Base-by-base conservation (phyloP, 2,113 vertebrate species). In the Cyprinodon tularosa region DNA sequence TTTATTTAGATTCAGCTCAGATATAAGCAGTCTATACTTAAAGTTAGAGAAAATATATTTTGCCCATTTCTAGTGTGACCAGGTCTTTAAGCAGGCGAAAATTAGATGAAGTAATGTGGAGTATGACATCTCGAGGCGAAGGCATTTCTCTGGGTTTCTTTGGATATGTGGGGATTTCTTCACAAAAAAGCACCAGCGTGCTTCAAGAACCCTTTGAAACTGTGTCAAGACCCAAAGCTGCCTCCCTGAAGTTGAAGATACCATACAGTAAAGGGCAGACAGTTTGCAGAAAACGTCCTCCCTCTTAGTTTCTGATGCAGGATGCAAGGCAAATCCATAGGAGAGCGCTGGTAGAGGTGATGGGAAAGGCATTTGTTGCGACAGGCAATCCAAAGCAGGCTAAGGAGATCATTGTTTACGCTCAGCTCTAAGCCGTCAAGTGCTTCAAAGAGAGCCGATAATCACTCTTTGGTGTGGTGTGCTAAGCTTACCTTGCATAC, bases 331-430 rank as follows among this genome's bases (percentile, higher is more conserved):
- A 62, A 71, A 38, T 20, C 20, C 0, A 44, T 36, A 70, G 72
- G 71, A 68, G 69, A 59, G 64, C 44, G 12, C 68, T 22, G 40
- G 71, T 59, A 64, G 77, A 89, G 87, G 86, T 69, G 77, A 80
- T 20, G 81, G 80, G 62, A 82, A 68, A 84, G 77, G 81, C 78
- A 53, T 90, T 91, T 68, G 87, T 90, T 93, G 94, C 94, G 91
- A 93, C 86, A 91, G 92, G 93, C 94, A 95, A 94, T 95, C 94
- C 88, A 84, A 88, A 90, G 86, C 72, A 77, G 79, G 75, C 82
- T 77, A 84, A 84, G 82, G 82, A 87, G 83, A 83, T 86, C 80
- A 86, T 84, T 89, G 84, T 90, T 90, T 91, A 88, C 81, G 81
- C 84, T 12, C 79, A 86, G 85, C 84, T 89, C 83, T 70, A 71